Base-by-base conservation (phyloP, 2,888 invertebrate species). In the Drosophila paramelanica region DNA sequence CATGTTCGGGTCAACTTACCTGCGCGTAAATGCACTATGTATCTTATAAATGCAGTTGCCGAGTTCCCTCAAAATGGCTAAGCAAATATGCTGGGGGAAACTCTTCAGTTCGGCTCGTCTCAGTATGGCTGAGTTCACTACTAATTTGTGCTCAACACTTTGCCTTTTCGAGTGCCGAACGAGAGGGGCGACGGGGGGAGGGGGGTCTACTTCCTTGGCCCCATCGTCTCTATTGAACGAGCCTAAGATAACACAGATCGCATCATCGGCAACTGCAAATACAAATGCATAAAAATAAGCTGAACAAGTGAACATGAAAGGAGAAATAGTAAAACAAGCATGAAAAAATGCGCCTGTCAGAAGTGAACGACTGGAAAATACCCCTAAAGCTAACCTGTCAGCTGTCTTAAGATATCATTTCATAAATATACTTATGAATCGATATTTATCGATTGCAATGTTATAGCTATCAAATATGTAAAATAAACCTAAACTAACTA, bases 251-350 rank as follows among this genome's bases (percentile, higher is more conserved):
- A 83, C 88, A 78, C 62, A 67, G 57, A 70, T 72, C 73, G 81
- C 85, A 77, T 79, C 88, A 88, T 88, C 69, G 80, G 64, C 56
- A 73, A 69, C 62, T 66, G 71, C 73, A 89, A 89, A 84, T 84
- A 68, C 64, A 89, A 89, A 84, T 84, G 66, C 64, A 71, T 58
- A 69, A 72, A 70, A 74, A 85, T 73, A 76, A 79, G 73, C 80
- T 61, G 56, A 58, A 57, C 67, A 77, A 79, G 49, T 73, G 70
- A 81, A 62, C 83, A 79, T 53, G 65, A 69, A 71, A 65, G 59
- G 13, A 67, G 52, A 59, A 73, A 78, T 62, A 67, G 62, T 58
- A 59, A 59, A 46, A 57, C 23, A 36, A 17, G 5, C 55, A 45
- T 36, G 25, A 45, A 45, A 45, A 36, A 13, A 17, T 11, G 13